Base-by-base conservation (phyloP, 2,888 invertebrate genomes). In the Magallana nippona region DNA sequence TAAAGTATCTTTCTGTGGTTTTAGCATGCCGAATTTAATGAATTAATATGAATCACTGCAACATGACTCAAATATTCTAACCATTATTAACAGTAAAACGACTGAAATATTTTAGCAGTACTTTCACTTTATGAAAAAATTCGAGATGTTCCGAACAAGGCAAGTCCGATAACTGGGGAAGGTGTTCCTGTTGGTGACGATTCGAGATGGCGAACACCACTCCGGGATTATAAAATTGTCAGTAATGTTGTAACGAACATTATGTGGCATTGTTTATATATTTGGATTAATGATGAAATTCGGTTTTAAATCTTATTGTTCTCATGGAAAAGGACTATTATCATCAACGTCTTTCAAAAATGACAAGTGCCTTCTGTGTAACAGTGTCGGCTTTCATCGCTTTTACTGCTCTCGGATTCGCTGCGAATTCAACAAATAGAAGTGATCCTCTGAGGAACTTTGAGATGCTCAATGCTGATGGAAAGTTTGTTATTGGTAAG, bases 251-350 rank as follows among this genome's bases (percentile, higher is more conserved):
- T 71, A 71, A 22, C 15, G 71, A 71, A 27, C 71, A 71, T 32
- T 71, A 71, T 71, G 71, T 32, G 27, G 22, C 32, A 71, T 27
- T 71, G 27, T 71, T 32, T 32, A 13, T 71, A 27, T 71, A 22
- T 71, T 71, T 71, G 71, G 71, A 71, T 71, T 71, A 71, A 71
- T 71, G 32, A 71, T 71, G 71, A 71, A 71, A 71, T 71, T 71
- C 27, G 13, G 27, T 71, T 71, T 22, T 22, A 71, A 71, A 27
- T 71, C 71, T 27, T 71, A 15, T 13, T 71, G 71, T 71, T 32
- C 71, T 27, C 71, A 71, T 71, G 71, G 32, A 71, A 22, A 27
- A 22, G 71, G 71, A 71, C 22, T 32, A 32, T 22, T 17, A 22
- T 71, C 32, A 27, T 15, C 15, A 27, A 15, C 32, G 27, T 22